Base-by-base conservation (phyloP, 2,888 invertebrate species). In the Andricus curvator region DNA sequence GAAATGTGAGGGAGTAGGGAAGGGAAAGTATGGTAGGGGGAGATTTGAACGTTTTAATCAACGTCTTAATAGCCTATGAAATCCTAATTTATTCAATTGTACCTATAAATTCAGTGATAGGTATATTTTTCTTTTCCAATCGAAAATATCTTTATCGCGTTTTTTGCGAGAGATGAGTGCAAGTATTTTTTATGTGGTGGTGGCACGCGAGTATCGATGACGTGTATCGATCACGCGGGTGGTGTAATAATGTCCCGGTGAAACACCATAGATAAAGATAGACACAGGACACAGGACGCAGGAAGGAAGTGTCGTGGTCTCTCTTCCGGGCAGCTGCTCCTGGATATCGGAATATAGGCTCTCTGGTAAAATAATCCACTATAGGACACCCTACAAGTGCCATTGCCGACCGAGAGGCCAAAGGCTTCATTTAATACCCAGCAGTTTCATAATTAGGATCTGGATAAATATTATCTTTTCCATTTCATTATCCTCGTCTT, bases 291-390 rank as follows among this genome's bases (percentile, higher is more conserved):
- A 83, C 87, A 88, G 88, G 88, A 90, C 86, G 83, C 88, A 90
- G 92, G 92, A 92, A 91, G 92, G 92, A 92, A 92, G 92, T 91
- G 90, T 91, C 92, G 92, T 85, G 92, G 92, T 92, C 89, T 89
- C 89, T 90, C 91, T 90, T 90, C 91, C 91, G 90, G 90, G 88
- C 92, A 91, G 92, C 91, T 92, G 91, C 87, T 83, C 82, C 83
- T 87, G 87, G 87, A 87, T 89, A 89, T 88, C 86, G 87, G 86
- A 85, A 81, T 83, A 81, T 85, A 86, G 86, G 85, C 85, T 85
- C 88, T 83, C 84, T 85, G 89, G 90, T 91, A 90, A 91, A 92
- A 90, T 91, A 91, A 92, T 92, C 90, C 91, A 92, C 88, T 89
- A 91, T 89, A 88, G 88, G 92, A 92, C 87, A 88, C 88, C 92